Evolutionary conservation across 2,797 vertebrate genomes (phyloP).

Genomic region (Epinephelus malabaricus): DNA sequence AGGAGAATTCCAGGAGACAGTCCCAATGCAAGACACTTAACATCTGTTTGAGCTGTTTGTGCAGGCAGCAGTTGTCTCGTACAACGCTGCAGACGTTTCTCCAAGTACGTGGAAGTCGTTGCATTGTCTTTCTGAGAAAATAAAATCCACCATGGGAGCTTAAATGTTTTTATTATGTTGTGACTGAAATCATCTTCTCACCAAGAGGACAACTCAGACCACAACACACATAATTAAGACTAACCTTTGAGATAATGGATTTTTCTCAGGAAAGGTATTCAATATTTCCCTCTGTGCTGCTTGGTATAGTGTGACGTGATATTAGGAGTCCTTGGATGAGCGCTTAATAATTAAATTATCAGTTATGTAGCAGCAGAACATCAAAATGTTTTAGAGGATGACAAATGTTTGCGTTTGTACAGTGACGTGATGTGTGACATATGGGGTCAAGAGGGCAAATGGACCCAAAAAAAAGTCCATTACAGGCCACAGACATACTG

Average conservation of each 20-base stretch:
- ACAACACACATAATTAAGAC: constrained; percentile 43
- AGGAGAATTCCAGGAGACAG: constrained; percentile 51
- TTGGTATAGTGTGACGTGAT: constrained; percentile 32
- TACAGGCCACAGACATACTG: too few relatives aligned
- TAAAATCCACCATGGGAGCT: background rate
- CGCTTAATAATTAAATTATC: constrained; percentile 40
- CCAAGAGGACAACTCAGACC: background rate
- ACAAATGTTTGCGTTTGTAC: constrained; percentile 38
- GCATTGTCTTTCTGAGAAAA: background rate
- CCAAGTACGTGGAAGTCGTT: constrained; percentile 32
- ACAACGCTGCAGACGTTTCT: constrained; percentile 46
- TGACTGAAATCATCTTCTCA: constrained; percentile 31
- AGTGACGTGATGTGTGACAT: background rate
- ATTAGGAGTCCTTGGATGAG: constrained; percentile 19
- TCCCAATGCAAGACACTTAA: constrained; percentile 55
- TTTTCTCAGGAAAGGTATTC: constrained; percentile 55
- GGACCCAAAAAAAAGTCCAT: too few relatives aligned
- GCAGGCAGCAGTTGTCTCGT: constrained; percentile 38
- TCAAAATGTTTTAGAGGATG: constrained; percentile 38
- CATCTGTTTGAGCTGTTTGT: constrained; percentile 69
- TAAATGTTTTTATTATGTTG: constrained; percentile 22
- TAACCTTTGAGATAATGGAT: constrained; percentile 68
- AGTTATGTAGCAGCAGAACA: constrained; percentile 19
- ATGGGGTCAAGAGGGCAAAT: too few relatives aligned
- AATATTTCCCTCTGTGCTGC: constrained; percentile 42